phyloP scores from a whole-genome alignment of 2,113 vertebrate species.

The Prunella fulvescens region DNA sequence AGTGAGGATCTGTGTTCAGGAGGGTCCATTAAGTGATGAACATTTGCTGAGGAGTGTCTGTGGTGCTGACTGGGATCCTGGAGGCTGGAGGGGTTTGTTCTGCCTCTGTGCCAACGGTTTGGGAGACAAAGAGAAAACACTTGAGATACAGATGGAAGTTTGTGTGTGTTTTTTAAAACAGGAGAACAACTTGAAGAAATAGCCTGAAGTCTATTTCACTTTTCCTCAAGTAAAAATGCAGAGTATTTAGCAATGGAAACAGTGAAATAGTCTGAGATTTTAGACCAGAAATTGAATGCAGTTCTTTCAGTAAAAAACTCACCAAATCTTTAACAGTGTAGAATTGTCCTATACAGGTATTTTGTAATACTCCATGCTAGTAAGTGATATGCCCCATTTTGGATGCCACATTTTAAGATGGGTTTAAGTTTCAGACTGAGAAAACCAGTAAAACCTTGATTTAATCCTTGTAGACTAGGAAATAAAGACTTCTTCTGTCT shows the following conservation, averaged over 20 bases:
- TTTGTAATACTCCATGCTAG: neutral
- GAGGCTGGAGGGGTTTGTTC: neutral
- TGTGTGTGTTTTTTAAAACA: neutral
- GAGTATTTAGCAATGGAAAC: neutral
- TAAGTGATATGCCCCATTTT: neutral
- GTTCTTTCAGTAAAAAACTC: neutral
- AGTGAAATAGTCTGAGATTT: neutral
- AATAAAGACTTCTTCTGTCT: neutral
- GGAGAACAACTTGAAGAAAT: neutral
- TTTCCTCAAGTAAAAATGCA: neutral
- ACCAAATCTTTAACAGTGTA: neutral
- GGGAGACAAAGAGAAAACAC: neutral
- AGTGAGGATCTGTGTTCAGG: neutral
- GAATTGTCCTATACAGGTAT: neutral
- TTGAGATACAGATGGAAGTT: neutral
- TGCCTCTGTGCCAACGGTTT: neutral
- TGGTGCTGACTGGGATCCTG: neutral
- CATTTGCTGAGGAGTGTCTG: neutral
- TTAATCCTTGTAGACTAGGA: neutral
- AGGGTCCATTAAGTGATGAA: neutral
- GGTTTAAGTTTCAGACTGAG: neutral
- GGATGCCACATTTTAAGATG: neutral
- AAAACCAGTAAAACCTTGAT: neutral
- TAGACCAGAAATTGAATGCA: neutral
- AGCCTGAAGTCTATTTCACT: neutral